Base-by-base conservation (phyloP, 2,888 invertebrate species). In the Cataglyphis cursor region DNA sequence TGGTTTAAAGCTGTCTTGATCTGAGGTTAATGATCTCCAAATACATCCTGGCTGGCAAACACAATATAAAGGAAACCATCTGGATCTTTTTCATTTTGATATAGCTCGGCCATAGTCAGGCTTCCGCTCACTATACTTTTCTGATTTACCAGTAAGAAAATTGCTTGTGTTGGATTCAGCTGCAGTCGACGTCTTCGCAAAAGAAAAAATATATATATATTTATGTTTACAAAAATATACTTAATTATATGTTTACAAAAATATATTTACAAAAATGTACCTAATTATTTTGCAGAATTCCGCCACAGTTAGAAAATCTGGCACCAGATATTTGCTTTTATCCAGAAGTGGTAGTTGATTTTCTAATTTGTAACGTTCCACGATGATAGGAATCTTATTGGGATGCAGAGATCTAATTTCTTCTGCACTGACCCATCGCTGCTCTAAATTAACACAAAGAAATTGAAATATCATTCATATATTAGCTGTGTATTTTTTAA, bases 31-130 rank as follows among this genome's bases (percentile, higher is more conserved):
- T 90, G 89, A 24, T 98, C 98, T 94, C 98, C 98, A 94, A 98
- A 98, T 90, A 97, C 97, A 95, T 98, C 98, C 95, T 98, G 98
- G 35, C 98, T 98, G 0, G 98, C 98, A 93, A 98, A 98, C 0
- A 98, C 98, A 92, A 98, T 96, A 94, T 98, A 98, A 0, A 98
- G 96, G 93, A 98, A 98, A 0, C 98, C 98, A 94, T 98, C 98
- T 44, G 97, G 97, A 88, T 97, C 97, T 66, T 96, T 96, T 90
- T 97, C 96, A 85, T 97, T 96, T 54, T 96, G 96, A 95, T 98
- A 98, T 0, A 98, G 96, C 94, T 98, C 98, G 0, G 97, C 96
- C 95, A 98, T 96, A 0, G 98, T 97, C 89, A 97, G 96, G 35
- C 98, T 97, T 95, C 98, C 96, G 88, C 97, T 97, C 24, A 97